Evolutionary conservation across 2,797 vertebrate genomes (phyloP).

Genomic region (Leuciscus waleckii): DNA sequence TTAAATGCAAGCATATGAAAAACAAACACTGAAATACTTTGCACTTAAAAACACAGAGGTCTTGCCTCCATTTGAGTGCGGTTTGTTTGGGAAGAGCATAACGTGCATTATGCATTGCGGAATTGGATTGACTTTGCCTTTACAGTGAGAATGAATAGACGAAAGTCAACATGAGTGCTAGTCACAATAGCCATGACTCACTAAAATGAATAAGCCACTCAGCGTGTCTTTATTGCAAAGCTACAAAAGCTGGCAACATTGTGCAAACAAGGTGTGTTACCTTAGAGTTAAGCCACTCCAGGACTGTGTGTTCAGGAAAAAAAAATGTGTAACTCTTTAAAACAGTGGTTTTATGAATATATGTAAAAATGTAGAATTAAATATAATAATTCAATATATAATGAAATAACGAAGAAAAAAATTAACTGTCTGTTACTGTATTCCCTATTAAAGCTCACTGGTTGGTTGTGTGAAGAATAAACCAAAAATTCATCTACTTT

Average conservation of each 20-base stretch:
- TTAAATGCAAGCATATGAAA: constrained; percentile 1
- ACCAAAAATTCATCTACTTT: background rate
- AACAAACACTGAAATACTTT: constrained; percentile 11
- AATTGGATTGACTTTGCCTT: constrained; percentile 21
- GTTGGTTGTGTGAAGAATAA: background rate
- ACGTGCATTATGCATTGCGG: constrained; percentile 17
- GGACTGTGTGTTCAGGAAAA: background rate
- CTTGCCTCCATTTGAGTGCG: background rate
- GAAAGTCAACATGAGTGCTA: constrained; percentile 29
- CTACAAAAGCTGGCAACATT: constrained; percentile 31
- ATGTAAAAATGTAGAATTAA: background rate
- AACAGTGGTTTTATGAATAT: background rate
- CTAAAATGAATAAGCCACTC: constrained; percentile 47
- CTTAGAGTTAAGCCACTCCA: constrained; percentile 5
- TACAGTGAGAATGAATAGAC: constrained; percentile 29
- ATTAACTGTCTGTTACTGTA: background rate
- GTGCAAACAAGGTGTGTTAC: constrained; percentile 47
- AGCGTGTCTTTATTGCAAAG: constrained; percentile 41
- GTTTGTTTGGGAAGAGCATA: constrained; percentile 25
- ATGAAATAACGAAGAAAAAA: background rate
- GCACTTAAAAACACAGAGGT: background rate
- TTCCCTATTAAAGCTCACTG: background rate
- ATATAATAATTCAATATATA: background rate
- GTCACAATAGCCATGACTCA: constrained; percentile 50
- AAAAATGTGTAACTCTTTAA: background rate